Evolutionary conservation across 35 echinoderm and acorn worm genomes (phyloP).

Genomic region (Stichopus chloronotus): DNA sequence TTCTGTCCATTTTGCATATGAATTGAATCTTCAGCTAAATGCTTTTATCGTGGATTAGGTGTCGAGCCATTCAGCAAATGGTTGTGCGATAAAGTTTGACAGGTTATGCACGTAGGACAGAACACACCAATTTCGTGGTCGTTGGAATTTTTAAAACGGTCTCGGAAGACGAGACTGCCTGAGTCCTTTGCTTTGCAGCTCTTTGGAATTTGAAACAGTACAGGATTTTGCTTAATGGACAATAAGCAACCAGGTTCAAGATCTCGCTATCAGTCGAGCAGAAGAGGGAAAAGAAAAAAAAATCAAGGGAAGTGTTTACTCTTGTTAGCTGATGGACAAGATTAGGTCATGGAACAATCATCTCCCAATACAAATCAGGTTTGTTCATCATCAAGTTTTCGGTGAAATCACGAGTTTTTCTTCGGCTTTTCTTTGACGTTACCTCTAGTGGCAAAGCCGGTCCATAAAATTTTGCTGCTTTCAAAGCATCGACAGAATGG

Average conservation of each 20-base stretch:
- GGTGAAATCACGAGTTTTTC: no score
- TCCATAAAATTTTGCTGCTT: no score
- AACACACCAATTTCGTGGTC: not conserved
- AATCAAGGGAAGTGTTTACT: not conserved
- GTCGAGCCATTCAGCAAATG: not conserved
- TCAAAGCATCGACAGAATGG: no score
- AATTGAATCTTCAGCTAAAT: not conserved
- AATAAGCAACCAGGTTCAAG: not conserved
- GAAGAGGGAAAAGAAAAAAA: not conserved
- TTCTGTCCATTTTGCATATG: conserved; percentile 1
- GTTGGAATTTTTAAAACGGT: not conserved
- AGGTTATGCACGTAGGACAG: not conserved
- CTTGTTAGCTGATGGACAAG: not conserved
- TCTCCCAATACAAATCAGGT: not conserved
- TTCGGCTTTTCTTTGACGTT: no score
- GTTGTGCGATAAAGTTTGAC: not conserved
- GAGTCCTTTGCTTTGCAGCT: not conserved
- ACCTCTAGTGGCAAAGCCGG: no score
- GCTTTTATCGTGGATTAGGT: conserved; percentile 10
- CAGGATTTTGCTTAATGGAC: not conserved
- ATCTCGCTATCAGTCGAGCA: not conserved
- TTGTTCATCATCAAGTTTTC: not conserved
- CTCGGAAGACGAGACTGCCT: not conserved
- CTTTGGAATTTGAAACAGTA: not conserved
- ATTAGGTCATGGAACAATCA: conserved; percentile 32